Percentiles rank a stretch among this genome's conserved stretches.
These are phyloP conservation scores for Machimus atricapillus DNA, from an alignment of 2,888 invertebrate species.

Conservation along the genomic window DNA sequence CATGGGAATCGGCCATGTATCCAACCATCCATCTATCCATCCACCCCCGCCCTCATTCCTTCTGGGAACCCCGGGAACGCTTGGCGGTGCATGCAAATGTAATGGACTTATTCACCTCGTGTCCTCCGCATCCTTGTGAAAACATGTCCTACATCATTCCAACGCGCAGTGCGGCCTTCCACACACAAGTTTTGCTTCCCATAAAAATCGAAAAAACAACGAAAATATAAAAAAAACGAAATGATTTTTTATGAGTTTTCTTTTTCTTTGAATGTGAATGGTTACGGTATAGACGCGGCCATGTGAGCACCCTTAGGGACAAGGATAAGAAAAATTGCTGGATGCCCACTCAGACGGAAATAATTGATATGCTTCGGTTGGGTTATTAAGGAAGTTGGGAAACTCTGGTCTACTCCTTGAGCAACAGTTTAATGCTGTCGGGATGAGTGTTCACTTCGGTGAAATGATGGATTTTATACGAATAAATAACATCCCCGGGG, in stretches of 20 bases:
- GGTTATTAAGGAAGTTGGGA: not conserved
- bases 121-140: not conserved
- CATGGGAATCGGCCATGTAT: not conserved
- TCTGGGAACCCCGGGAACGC: not conserved
- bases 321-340: not conserved
- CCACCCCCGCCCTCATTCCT: not conserved
- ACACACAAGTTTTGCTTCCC: not conserved
- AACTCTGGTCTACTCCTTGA: not conserved
- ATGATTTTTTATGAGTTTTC: not conserved
- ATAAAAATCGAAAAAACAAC: not conserved
- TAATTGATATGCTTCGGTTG: not conserved
- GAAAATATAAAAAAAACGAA: not conserved
- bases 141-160: constrained; percentile 15
- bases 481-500: not conserved
- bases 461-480: not conserved
- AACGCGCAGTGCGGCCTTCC: not conserved
- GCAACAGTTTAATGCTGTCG: not conserved
- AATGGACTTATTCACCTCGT: constrained; percentile 23
- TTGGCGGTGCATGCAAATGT: constrained; percentile 10
- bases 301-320: not conserved
- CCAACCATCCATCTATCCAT: not conserved
- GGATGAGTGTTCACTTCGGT: not conserved
- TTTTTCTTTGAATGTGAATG: not conserved
- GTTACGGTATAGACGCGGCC: not conserved
- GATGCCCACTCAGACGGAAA: not conserved